Percentiles rank a stretch among this genome's conserved stretches.
Evolutionary conservation across 2,797 vertebrate genomes (phyloP).

Genomic region (Enteromius afrohamiltoni): DNA sequence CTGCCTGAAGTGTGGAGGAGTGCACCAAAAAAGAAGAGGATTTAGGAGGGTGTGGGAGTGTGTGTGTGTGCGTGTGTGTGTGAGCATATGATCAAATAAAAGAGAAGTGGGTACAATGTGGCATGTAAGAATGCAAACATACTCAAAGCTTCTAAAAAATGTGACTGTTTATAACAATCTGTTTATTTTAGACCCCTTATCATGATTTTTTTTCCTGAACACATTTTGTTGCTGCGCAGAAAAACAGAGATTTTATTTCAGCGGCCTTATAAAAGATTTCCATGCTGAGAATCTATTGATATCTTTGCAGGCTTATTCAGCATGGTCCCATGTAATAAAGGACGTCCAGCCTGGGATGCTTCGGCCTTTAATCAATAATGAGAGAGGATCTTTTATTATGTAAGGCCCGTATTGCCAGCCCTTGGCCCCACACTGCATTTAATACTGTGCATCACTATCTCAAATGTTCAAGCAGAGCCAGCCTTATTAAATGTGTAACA

Average conservation of each 20-base stretch:
- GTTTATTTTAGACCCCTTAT: constrained; percentile 29
- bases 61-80: neutral
- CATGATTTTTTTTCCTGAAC: neutral
- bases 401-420: constrained; percentile 31
- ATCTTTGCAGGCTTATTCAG: constrained; percentile 22
- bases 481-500: constrained; percentile 31
- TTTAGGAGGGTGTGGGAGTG: constrained; percentile 3
- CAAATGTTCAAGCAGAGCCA: constrained; percentile 10
- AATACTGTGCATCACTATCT: constrained; percentile 12
- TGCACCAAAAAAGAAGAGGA: constrained; percentile 36
- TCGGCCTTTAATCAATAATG: constrained; percentile 41
- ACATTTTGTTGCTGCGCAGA: neutral
- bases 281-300: constrained; percentile 24
- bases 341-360: constrained; percentile 19
- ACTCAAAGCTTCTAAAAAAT: neutral
- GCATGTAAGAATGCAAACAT: constrained; percentile 24
- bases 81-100: constrained; percentile 34
- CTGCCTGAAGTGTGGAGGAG: constrained; percentile 58
- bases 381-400: constrained; percentile 46
- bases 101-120: constrained; percentile 21
- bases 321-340: constrained; percentile 24
- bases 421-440: constrained; percentile 24
- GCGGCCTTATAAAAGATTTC: neutral
- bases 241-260: constrained; percentile 4
- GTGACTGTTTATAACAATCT: constrained; percentile 15